Base-by-base conservation (phyloP, 2,113 vertebrate genomes). In the Barnardius zonarius region DNA sequence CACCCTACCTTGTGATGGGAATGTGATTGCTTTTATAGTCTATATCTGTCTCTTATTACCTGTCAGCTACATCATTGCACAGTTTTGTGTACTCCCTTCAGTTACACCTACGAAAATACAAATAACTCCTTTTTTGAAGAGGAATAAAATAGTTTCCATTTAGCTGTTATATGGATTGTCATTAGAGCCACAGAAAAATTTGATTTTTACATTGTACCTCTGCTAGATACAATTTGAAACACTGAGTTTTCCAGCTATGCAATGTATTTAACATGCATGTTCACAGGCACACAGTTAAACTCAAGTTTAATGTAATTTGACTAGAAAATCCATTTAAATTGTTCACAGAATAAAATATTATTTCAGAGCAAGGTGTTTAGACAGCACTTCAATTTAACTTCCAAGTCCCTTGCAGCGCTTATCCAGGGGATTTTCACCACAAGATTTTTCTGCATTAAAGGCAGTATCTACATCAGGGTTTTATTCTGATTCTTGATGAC, bases 301-400 rank as follows among this genome's bases (percentile, higher is more conserved):
- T 48, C 30, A 25, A 39, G 20, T 49, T 72, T 68, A 91, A 85
- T 30, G 14, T 30, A 94, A 94, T 85, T 76, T 79, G 79, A 90
- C 74, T 62, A 72, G 67, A 79, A 94, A 95, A 94, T 87, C 52
- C 57, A 51, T 69, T 69, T 76, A 87, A 84, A 81, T 49, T 79
- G 27, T 61, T 76, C 52, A 61, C 48, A 69, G 92, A 90, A 83
- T n/a, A 61, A 75, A 70, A 43, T 39, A 68, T 75, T 67, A 79
- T 37, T 94, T 87, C 69, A 83, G 80, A 88, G 74, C 51, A 81
- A 70, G 49, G 43, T 49, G 48, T 49, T 46, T 83, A 90, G 82
- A 72, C 31, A 59, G 78, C 35, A 63, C 27, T 93, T 92, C 31
- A 48, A 15, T 84, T 86, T 88, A 83, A 86, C 55, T 92, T 91